Conservation (phyloP, 2,888 invertebrate species). For the Leptarthrus brevirostris region DNA sequence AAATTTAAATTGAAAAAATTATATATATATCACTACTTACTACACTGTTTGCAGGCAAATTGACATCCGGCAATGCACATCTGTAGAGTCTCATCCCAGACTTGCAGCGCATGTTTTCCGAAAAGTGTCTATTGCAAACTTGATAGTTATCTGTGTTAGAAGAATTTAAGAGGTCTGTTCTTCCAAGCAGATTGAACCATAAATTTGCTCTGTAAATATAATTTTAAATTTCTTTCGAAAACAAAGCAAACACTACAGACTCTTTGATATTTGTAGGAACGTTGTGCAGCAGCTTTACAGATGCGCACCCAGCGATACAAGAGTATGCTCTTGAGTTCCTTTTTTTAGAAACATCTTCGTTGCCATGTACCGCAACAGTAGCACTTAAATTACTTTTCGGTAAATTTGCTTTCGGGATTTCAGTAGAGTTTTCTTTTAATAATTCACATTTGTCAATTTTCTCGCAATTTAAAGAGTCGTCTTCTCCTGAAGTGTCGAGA, state of each 20-base stretch:
- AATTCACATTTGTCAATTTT: too few relatives aligned
- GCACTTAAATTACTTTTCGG: too few relatives aligned
- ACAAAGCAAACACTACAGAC: too few relatives aligned
- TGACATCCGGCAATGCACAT: not conserved
- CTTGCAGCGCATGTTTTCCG: not conserved
- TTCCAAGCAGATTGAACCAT: not conserved
- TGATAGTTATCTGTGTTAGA: not conserved
- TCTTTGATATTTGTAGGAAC: not conserved
- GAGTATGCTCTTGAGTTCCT: too few relatives aligned
- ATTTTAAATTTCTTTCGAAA: too few relatives aligned
- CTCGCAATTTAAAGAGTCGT: too few relatives aligned
- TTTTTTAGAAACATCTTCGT: too few relatives aligned
- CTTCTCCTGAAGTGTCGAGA: too few relatives aligned
- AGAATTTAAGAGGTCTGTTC: not conserved
- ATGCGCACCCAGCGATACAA: not conserved
- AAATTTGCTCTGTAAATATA: not conserved
- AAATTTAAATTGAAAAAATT: too few relatives aligned
- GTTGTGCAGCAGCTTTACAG: not conserved
- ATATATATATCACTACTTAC: not conserved
- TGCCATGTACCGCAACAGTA: too few relatives aligned
- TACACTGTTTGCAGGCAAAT: not conserved
- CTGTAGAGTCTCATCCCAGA: not conserved
- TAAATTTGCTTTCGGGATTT: too few relatives aligned
- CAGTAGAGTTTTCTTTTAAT: too few relatives aligned
- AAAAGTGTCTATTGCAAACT: not conserved